phyloP scores from a whole-genome alignment of 2,797 vertebrate genomes.

The Schizopygopsis pylzovi region DNA sequence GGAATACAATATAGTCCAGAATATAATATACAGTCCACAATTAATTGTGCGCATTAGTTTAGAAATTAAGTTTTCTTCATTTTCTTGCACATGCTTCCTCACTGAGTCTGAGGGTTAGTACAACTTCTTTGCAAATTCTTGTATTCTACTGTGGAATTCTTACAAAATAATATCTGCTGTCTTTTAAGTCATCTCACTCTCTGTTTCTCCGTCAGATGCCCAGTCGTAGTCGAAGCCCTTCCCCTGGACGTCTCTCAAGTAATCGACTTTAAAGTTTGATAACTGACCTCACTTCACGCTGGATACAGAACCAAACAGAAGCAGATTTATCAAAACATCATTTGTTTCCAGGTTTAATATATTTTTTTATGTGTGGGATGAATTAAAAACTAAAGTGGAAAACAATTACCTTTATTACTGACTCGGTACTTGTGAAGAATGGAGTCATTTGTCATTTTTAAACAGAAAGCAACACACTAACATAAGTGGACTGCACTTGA shows the following conservation, averaged over 20 bases:
- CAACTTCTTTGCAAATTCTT: slow-evolving; percentile 9
- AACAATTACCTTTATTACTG: not conserved
- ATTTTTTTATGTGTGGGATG: not conserved
- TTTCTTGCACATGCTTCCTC: slow-evolving; percentile 57
- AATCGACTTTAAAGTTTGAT: slow-evolving; percentile 70
- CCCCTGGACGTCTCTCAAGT: slow-evolving; percentile 71
- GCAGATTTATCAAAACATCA: not conserved
- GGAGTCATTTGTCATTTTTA: not conserved
- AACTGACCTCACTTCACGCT: slow-evolving; percentile 19
- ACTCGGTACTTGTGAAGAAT: not conserved
- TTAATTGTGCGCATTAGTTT: slow-evolving; percentile 25
- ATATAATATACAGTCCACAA: not conserved
- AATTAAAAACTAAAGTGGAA: not conserved
- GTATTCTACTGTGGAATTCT: not conserved
- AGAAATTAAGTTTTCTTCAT: not conserved
- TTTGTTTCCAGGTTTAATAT: not conserved
- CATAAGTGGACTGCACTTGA: not conserved
- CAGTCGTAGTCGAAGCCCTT: slow-evolving; percentile 72
- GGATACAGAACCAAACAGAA: slow-evolving; percentile 12
- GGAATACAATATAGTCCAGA: not conserved
- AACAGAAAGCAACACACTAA: not conserved
- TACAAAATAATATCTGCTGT: not conserved
- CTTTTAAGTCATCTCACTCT: not conserved
- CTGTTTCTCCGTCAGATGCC: slow-evolving; percentile 64
- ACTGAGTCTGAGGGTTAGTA: slow-evolving; percentile 64